These are phyloP conservation scores for Chrysotoxum bicinctum DNA, from an alignment of 2,888 invertebrate species.

Conservation along the genomic window DNA sequence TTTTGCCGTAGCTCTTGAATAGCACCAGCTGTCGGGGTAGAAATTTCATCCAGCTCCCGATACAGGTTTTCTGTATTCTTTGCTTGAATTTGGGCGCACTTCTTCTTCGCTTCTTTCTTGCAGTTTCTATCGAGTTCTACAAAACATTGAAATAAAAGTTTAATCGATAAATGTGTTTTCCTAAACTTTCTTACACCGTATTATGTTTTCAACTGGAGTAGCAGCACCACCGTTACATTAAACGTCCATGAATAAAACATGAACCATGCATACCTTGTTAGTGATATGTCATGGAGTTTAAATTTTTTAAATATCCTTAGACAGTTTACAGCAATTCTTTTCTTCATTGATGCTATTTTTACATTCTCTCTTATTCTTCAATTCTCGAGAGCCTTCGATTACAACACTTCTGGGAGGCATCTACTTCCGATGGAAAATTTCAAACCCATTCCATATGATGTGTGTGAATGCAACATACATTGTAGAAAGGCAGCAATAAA, in stretches of 20 bases:
- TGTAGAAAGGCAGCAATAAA: neutral
- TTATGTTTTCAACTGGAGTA: conserved; percentile 4
- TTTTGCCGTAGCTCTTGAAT: too few relatives aligned
- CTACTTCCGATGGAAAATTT: conserved; percentile 39
- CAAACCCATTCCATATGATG: conserved; percentile 1
- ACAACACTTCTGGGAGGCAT: conserved; percentile 28
- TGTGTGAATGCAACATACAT: neutral
- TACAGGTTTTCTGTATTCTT: too few relatives aligned
- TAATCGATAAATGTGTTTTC: too few relatives aligned
- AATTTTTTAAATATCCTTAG: conserved; percentile 46
- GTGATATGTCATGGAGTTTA: conserved; percentile 27
- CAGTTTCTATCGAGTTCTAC: too few relatives aligned
- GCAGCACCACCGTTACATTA: neutral
- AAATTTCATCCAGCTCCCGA: too few relatives aligned
- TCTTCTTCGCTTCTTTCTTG: too few relatives aligned
- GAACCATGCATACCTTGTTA: neutral
- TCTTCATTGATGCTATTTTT: conserved; percentile 18
- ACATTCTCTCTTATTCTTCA: neutral
- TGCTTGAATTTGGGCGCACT: too few relatives aligned
- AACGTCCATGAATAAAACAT: neutral
- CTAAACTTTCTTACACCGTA: too few relatives aligned
- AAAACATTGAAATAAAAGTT: too few relatives aligned
- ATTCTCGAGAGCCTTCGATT: conserved; percentile 29
- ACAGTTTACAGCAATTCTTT: conserved; percentile 20
- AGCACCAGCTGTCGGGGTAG: too few relatives aligned